Evolutionary conservation across 2,888 invertebrate species (phyloP).

Genomic region (Globia sparganii): DNA sequence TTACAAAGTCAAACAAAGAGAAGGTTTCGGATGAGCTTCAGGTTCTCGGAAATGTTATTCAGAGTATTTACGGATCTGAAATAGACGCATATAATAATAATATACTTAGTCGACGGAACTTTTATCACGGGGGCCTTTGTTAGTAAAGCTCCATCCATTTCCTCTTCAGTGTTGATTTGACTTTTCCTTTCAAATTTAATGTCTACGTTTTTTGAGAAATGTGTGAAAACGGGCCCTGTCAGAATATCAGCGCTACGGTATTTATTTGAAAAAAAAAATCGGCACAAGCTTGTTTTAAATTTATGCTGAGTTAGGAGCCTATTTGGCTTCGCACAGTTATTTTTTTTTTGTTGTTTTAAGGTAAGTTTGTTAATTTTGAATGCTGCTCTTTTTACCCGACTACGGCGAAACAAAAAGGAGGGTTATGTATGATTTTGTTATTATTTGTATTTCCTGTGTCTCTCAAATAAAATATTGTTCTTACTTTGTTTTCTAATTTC

Average conservation of each 20-base stretch:
- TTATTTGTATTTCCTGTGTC: too few species aligned
- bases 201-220: not conserved
- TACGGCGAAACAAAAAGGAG: too few species aligned
- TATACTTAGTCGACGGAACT: not conserved
- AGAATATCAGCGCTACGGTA: not conserved
- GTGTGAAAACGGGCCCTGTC: not conserved
- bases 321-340: not conserved
- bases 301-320: not conserved
- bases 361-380: too few species aligned
- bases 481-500: too few species aligned
- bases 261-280: too few species aligned
- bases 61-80: constrained; percentile 13
- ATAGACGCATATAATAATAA: constrained; percentile 13
- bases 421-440: too few species aligned
- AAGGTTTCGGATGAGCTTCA: constrained; percentile 25
- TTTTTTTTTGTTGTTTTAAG: too few species aligned
- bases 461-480: too few species aligned
- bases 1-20: constrained; percentile 37
- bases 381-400: too few species aligned
- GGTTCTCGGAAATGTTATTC: constrained; percentile 36
- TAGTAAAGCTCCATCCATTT: not conserved
- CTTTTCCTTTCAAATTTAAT: not conserved
- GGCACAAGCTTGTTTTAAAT: too few species aligned
- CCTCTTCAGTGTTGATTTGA: not conserved
- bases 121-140: not conserved